Base-by-base conservation (phyloP, 1,140 invertebrate species). In the Euura saliciscinereae region DNA sequence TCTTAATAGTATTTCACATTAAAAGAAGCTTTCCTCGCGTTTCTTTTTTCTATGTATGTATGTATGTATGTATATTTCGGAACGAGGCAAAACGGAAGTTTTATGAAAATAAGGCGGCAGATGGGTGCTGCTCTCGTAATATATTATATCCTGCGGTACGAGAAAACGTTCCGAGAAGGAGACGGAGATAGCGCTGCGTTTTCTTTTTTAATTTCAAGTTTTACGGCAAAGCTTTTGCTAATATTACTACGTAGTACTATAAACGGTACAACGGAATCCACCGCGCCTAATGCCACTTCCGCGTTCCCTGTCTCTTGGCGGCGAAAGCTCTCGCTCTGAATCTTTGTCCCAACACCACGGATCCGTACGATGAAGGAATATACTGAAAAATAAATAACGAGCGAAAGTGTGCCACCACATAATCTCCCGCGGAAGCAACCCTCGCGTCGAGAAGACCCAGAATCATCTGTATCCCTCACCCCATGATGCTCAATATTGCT, bases 401-500 rank as follows among this genome's bases (percentile, higher is more conserved):
- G 28, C 1, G 28, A 28, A 28, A 28, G 1, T 28, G 28, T 28
- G 28, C 28, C 28, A 28, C 28, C 28, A 28, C 28, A n/a, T 59
- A 59, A 59, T 59, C 51, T 4, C 51, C 51, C 51, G 3, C 46
- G 6, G 6, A 6, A 6, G 6, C 46, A 6, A 6, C 6, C 51
- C 6, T 59, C 51, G 3, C 5, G 51, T n/a, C 10, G 51, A 8
- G 8, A 59, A 59, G 51, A 8, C 5, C 51, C 8, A 59, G 28
- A 28, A 59, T 4, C 44, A 70, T 71, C 69, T 68, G 74, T 74
- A 77, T 75, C 78, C 73, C 71, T 66, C 64, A 65, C 68, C 73
- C 71, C 75, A 66, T 70, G 73, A 66, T 76, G 71, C 68, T 65
- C 74, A 78, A 82, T 82, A 84, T 83, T 77, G 78, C 77, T 72